phyloP scores from a whole-genome alignment of 2,797 vertebrate genomes.

The Sardinella longiceps region DNA sequence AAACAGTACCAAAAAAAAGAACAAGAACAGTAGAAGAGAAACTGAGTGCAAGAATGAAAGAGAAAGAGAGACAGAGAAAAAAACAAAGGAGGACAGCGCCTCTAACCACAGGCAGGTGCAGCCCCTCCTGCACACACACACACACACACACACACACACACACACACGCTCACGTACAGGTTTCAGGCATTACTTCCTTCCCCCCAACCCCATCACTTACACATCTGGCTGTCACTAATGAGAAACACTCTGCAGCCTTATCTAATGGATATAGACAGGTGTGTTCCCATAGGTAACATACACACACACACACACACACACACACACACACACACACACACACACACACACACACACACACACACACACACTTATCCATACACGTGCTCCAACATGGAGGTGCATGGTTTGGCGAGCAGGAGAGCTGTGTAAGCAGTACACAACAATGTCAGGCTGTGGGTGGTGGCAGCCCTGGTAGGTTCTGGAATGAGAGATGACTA shows the following conservation, averaged over 20 bases:
- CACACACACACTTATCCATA: not conserved
- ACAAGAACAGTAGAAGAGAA: too few relatives aligned
- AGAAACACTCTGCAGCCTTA: not conserved
- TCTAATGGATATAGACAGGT: not conserved
- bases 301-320: not conserved
- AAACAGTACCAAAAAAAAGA: not conserved
- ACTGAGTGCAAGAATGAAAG: not conserved
- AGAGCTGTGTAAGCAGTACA: not conserved
- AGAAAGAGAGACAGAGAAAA: not conserved
- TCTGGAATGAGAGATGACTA: not conserved
- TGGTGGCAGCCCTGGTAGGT: not conserved
- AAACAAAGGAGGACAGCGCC: not conserved
- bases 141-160: not conserved
- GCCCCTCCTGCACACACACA: not conserved
- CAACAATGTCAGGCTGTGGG: not conserved
- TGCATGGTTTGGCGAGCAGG: not conserved
- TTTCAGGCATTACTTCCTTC: not conserved
- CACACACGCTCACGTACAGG: not conserved
- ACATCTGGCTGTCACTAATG: not conserved
- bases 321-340: not conserved
- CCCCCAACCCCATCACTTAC: not conserved
- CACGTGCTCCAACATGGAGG: not conserved
- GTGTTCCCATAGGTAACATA: not conserved
- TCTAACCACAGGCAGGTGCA: conserved; percentile 1
- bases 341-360: not conserved